These are phyloP conservation scores for Odontothrips loti DNA, from an alignment of 2,888 invertebrate species.

Conservation along the genomic window DNA sequence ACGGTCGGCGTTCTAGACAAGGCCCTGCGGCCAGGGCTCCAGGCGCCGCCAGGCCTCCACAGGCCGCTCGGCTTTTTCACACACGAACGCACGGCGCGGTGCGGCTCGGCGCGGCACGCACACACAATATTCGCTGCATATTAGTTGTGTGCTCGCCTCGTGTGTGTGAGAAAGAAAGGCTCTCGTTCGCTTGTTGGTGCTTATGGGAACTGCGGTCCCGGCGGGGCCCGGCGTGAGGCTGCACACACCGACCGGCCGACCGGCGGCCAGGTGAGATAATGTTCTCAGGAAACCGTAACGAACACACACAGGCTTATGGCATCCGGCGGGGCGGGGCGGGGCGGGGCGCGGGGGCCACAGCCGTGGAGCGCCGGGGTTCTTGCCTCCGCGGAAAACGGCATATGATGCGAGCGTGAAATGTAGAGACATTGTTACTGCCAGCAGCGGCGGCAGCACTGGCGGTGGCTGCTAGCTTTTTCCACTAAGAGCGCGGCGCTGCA, in stretches of 20 bases:
- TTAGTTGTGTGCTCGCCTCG: not conserved
- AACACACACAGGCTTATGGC: constrained; percentile 13
- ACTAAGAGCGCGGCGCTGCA: too few relatives aligned
- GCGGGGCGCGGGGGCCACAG: not conserved
- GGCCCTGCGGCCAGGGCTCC: too few relatives aligned
- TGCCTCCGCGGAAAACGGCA: too few relatives aligned
- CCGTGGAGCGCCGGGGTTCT: not conserved
- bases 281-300: constrained; percentile 23
- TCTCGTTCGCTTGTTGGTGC: not conserved
- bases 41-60: too few relatives aligned
- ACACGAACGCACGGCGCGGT: not conserved
- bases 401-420: too few relatives aligned
- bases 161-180: constrained; percentile 9
- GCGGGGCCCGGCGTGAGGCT: not conserved
- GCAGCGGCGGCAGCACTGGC: too few relatives aligned
- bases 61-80: not conserved
- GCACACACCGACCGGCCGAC: not conserved
- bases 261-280: constrained; percentile 1
- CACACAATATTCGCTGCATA: not conserved
- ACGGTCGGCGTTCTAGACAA: too few relatives aligned
- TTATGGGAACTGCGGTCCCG: not conserved
- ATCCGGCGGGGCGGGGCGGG: not conserved
- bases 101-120: too few relatives aligned
- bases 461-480: too few relatives aligned
- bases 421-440: too few relatives aligned